Base-by-base conservation (phyloP, 1,140 invertebrate genomes). In the Wiebesia pumilae region DNA sequence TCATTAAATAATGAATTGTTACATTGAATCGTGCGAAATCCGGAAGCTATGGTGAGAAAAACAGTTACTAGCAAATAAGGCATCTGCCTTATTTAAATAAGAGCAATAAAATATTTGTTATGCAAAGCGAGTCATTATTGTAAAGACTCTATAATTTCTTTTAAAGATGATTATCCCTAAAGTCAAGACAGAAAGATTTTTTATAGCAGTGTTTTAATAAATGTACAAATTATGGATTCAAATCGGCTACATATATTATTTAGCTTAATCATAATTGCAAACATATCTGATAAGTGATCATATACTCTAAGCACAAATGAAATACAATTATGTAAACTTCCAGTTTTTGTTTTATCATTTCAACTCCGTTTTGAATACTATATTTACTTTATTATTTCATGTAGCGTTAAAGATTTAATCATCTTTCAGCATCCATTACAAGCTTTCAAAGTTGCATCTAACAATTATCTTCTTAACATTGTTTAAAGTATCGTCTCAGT, bases 1-100 rank as follows among this genome's bases (percentile, higher is more conserved):
- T 69, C 38, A 33, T 67, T 33, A 82, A 47, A 51, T 43, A 51
- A n/a, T 71, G 40, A 82, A 24, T 69, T 65, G 71, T 24, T 51
- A 16, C 0, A 81, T 67, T 19, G 58, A 67, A 67, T 24, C 62
- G 62, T 30, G 79, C 38, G n/a, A 81, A 67, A 30, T 43, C 19
- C 1, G 19, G 40, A 38, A 35, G 67, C 4, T 3, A 62, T 62
- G 2, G 10, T 21, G 27, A 27, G 58, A 3, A 4, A 24, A 62
- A 24, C 24, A 62, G 1, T 1, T 62, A 21, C 24, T 62, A 62
- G 24, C 58, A 27, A 10, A 62, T 3, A 62, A 7, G 6, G 24
- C 58, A 62, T 62, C 58, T 62, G 24, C 58, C 10, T 62, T 4
- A 62, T 62, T 62, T 27, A 14, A 62, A 62, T 27, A 62, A 62